Evolutionary conservation across 2,888 invertebrate species (phyloP).

Genomic region (Sericinus montela): DNA sequence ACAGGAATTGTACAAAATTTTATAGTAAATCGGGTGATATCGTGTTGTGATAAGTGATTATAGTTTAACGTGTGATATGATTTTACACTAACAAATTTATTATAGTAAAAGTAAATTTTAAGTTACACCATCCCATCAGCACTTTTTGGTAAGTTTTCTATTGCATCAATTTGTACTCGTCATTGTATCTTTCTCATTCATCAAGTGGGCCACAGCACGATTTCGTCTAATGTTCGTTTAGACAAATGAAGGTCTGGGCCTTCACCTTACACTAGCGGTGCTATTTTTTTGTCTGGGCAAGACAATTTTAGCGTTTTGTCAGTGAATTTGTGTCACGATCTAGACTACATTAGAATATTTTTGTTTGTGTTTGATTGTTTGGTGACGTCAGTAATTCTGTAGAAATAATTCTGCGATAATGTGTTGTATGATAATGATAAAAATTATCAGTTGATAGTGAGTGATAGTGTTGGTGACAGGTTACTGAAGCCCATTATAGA

Average conservation of each 20-base stretch:
- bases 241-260: conserved; percentile 19
- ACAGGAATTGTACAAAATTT: conserved; percentile 63
- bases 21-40: conserved; percentile 54
- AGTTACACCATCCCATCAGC: conserved; percentile 46
- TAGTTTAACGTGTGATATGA: conserved; percentile 65
- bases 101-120: conserved; percentile 44
- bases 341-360: conserved; percentile 14
- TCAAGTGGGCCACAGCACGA: conserved; percentile 35
- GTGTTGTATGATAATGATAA: conserved; percentile 50
- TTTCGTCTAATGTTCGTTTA: conserved; percentile 26
- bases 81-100: conserved; percentile 54
- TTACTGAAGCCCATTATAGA: conserved; percentile 29
- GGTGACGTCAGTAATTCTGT: conserved; percentile 61
- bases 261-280: conserved; percentile 24
- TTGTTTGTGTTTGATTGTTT: conserved; percentile 54
- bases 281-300: conserved; percentile 12
- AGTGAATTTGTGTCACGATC: conserved; percentile 45
- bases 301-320: neutral
- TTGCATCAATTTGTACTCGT: conserved; percentile 54
- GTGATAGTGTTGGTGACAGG: conserved; percentile 42
- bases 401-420: conserved; percentile 57
- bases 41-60: conserved; percentile 58
- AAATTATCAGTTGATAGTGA: conserved; percentile 50
- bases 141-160: conserved; percentile 66
- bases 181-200: conserved; percentile 55